Evolutionary conservation across 1,140 invertebrate species (phyloP).

Genomic region (Aporrectodea caliginosa): DNA sequence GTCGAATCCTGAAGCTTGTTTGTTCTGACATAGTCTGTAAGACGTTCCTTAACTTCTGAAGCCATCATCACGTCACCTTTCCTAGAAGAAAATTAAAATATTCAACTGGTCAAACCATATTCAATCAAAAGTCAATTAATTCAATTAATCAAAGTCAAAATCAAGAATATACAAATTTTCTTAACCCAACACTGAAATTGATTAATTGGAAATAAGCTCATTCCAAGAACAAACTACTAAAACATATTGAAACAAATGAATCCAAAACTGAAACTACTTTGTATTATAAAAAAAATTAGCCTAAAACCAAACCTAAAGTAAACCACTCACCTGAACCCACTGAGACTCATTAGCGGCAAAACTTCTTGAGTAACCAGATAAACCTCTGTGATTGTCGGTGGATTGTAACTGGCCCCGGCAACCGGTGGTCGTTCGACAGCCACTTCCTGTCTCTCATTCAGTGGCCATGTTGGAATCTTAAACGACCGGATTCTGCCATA

Average conservation of each 20-base stretch:
- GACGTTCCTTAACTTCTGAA: slow-evolving; percentile 65
- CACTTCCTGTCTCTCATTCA: neutral
- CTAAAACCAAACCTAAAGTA: too few species aligned
- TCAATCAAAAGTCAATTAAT: too few species aligned
- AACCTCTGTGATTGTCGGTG: slow-evolving; percentile 65
- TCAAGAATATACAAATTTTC: too few species aligned
- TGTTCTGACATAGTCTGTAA: slow-evolving; percentile 74
- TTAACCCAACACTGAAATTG: too few species aligned
- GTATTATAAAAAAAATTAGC: too few species aligned
- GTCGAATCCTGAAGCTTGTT: slow-evolving; percentile 64
- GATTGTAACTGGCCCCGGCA: slow-evolving; percentile 40
- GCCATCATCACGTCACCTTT: slow-evolving; percentile 70
- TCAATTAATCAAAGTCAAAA: too few species aligned
- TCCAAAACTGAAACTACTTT: too few species aligned
- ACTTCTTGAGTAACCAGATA: slow-evolving; percentile 68
- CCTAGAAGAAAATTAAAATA: slow-evolving; percentile 64
- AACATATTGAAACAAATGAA: too few species aligned
- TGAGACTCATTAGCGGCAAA: slow-evolving; percentile 62
- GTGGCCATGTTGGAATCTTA: neutral
- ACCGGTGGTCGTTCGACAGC: neutral
- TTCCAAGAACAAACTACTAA: too few species aligned
- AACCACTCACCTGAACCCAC: too few species aligned
- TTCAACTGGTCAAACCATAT: slow-evolving; percentile 60
- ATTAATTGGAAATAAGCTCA: too few species aligned
- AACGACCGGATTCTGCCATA: neutral